phyloP scores from a whole-genome alignment of 2,888 invertebrate species.

The Melanchra persicariae region DNA sequence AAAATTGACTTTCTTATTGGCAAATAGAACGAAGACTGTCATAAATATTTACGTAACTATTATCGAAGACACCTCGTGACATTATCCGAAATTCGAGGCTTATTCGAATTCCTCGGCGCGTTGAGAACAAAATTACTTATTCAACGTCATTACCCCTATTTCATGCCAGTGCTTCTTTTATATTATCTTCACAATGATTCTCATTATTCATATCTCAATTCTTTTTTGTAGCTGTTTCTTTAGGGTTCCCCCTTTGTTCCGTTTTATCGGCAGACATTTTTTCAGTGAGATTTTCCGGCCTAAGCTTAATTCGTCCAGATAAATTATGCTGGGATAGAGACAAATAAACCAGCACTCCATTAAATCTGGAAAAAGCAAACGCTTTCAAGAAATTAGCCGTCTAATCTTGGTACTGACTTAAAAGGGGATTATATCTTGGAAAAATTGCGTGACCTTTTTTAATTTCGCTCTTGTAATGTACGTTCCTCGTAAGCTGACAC shows the following conservation, averaged over 20 bases:
- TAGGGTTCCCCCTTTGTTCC: slow-evolving; percentile 72
- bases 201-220: slow-evolving; percentile 81
- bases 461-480: slow-evolving; percentile 63
- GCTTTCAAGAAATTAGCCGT: slow-evolving; percentile 87
- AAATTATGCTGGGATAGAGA: slow-evolving; percentile 83
- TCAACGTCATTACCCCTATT: slow-evolving; percentile 76
- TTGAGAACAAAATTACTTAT: slow-evolving; percentile 68
- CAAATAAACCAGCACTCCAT: slow-evolving; percentile 82
- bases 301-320: slow-evolving; percentile 79
- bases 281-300: slow-evolving; percentile 75
- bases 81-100: slow-evolving; percentile 23
- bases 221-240: slow-evolving; percentile 73
- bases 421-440: slow-evolving; percentile 75
- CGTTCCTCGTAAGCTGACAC: slow-evolving; percentile 54
- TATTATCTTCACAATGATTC: slow-evolving; percentile 79
- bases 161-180: slow-evolving; percentile 74
- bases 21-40: slow-evolving; percentile 9
- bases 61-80: slow-evolving; percentile 19
- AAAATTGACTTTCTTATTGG: slow-evolving; percentile 16
- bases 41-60: slow-evolving; percentile 20
- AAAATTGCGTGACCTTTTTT: slow-evolving; percentile 72
- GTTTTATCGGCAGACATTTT: slow-evolving; percentile 79
- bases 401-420: slow-evolving; percentile 80
- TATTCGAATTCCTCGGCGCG: slow-evolving; percentile 46
- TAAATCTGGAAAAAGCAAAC: slow-evolving; percentile 85